Evolutionary conservation across 2,113 vertebrate species (phyloP).

Genomic region (Gymnogyps californianus): DNA sequence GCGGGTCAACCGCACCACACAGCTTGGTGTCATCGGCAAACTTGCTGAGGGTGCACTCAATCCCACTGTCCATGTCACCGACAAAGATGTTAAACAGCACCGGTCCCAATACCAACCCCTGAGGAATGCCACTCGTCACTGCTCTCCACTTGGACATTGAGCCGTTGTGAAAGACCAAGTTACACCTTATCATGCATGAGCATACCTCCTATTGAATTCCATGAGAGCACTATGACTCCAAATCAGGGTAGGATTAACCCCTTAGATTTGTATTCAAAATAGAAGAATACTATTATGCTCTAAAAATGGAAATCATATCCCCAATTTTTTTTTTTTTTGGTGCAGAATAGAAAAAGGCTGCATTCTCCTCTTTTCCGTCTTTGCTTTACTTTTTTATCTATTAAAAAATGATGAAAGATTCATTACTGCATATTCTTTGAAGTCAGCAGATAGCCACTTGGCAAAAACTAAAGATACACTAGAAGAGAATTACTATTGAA

Average conservation of each 20-base stretch:
- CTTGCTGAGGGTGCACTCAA: neutral
- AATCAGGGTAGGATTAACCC: neutral
- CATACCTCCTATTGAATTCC: neutral
- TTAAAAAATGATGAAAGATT: neutral
- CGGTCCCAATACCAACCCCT: neutral
- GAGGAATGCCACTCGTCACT: neutral
- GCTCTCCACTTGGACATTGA: neutral
- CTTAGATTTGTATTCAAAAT: neutral
- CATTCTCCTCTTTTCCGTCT: neutral
- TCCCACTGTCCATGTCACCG: neutral
- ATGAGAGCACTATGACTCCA: neutral
- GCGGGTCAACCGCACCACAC: too few species aligned
- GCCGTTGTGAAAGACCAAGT: neutral
- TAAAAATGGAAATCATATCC: neutral
- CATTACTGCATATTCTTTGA: neutral
- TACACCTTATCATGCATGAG: neutral
- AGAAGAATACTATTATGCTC: neutral
- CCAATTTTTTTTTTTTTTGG: too few species aligned
- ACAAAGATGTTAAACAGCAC: rapidly evolving
- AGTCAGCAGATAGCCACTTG: neutral
- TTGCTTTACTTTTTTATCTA: neutral
- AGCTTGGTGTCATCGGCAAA: neutral
- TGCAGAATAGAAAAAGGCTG: neutral
- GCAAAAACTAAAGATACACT: neutral
- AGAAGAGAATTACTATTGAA: neutral